phyloP scores from a whole-genome alignment of 2,888 invertebrate species.

The Myathropa florea region DNA sequence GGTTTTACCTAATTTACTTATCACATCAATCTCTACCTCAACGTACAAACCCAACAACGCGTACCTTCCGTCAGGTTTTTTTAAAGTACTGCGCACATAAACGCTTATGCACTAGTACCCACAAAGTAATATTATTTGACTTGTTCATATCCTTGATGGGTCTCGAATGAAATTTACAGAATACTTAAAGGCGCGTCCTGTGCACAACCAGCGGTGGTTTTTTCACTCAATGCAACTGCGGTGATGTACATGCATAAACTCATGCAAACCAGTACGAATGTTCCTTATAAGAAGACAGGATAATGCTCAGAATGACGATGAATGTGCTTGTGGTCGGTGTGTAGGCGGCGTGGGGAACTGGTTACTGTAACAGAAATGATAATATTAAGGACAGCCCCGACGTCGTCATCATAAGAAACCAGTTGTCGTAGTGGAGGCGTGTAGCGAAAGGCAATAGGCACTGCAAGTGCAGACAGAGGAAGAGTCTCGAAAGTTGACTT shows the following conservation, averaged over 20 bases:
- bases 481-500: background rate
- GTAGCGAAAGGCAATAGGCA: conserved; percentile 14
- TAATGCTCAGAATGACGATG: conserved; percentile 41
- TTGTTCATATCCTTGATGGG: conserved; percentile 57
- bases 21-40: conserved; percentile 14
- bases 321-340: background rate
- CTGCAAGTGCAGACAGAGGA: background rate
- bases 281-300: conserved; percentile 18
- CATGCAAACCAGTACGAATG: background rate
- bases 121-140: conserved; percentile 50
- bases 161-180: conserved; percentile 54
- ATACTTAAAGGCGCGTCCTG: background rate
- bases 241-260: conserved; percentile 3
- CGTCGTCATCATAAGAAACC: conserved; percentile 6
- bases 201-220: background rate
- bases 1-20: background rate
- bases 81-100: conserved; percentile 37
- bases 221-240: background rate
- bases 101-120: conserved; percentile 30
- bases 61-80: conserved; percentile 40
- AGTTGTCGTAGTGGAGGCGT: conserved; percentile 28
- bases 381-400: conserved; percentile 48
- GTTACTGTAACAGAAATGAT: conserved; percentile 28
- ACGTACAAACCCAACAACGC: conserved; percentile 1
- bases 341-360: background rate